Evolutionary conservation across 2,888 invertebrate genomes (phyloP).

Genomic region (Drosophila paucipuncta): DNA sequence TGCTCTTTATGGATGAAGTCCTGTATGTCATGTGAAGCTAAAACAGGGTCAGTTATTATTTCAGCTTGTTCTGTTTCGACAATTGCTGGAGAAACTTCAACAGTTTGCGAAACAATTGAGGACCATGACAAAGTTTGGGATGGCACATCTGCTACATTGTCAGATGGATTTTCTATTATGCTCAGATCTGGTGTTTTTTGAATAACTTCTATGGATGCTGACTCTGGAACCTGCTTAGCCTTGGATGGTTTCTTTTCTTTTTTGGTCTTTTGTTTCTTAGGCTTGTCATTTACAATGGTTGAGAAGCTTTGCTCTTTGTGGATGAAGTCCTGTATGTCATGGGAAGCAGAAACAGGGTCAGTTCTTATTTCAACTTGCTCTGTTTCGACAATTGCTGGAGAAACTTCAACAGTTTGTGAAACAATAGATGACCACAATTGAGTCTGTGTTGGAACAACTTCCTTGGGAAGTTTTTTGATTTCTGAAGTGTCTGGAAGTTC

Average conservation of each 20-base stretch:
- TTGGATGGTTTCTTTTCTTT: constrained; percentile 41
- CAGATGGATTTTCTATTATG: not conserved
- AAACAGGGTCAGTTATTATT: not conserved
- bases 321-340: constrained; percentile 22
- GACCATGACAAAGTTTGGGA: constrained; percentile 40
- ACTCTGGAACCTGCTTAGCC: constrained; percentile 5
- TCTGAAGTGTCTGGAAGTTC: not conserved
- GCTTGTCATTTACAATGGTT: constrained; percentile 27
- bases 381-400: not conserved
- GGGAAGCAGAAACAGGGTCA: not conserved
- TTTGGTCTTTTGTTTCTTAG: constrained; percentile 30
- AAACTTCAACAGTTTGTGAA: constrained; percentile 12
- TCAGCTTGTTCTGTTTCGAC: constrained; percentile 1
- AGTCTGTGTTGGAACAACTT: not conserved
- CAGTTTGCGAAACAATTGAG: constrained; percentile 42
- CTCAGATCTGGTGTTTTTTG: not conserved
- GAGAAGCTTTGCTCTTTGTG: constrained; percentile 29
- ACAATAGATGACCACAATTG: constrained; percentile 52
- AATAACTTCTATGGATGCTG: not conserved
- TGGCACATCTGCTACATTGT: not conserved
- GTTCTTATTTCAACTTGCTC: not conserved
- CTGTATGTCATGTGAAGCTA: constrained; percentile 2
- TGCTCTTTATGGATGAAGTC: constrained; percentile 42
- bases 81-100: constrained; percentile 13
- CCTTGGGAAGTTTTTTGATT: not conserved